Evolutionary conservation across 1,140 invertebrate species (phyloP), one percentile per base, ranked within the genome.

Genomic region (Cydia strobilella): DNA sequence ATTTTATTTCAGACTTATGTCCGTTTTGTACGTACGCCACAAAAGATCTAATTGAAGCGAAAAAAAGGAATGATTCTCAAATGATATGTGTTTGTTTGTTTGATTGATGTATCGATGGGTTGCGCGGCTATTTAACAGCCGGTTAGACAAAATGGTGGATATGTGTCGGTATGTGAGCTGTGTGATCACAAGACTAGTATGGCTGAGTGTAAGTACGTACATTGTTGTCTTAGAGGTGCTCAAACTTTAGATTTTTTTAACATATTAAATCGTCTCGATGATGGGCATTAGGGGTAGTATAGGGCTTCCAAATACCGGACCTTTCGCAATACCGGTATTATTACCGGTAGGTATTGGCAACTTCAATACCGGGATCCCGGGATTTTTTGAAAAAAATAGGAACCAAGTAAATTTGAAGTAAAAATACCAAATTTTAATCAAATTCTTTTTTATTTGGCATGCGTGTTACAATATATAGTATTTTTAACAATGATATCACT

Each of bases 31-130:
- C 76, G 76, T 75, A 75, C 25, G 73, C 79, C 78, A 92, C 90
- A 92, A 92, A 91, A 88, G 90, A 82, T 85, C 87, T 92, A 92
- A 92, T 91, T 92, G 90, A 88, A 86, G 87, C 81, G 86, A 84
- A 89, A 91, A 91, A 90, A 90, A 88, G 78, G 77, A 83, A 80
- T 75, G 73, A 80, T 78, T 83, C 85, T 88, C 84, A 90, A 90
- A 90, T 87, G 87, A 90, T 90, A 86, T 76, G 77, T 86, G 89
- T 89, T 92, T 91, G 90, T 92, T 91, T 92, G 86, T 86, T 77
- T 92, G 88, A 91, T 91, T 92, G 90, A 92, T 92, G 90, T 90
- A 92, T 92, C 88, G 90, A 92, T 88, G 85, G 86, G 69, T 78
- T 80, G 80, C 76, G 74, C 82, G 90, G 88, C 90, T 87, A 92